Percentiles rank a stretch among this genome's conserved stretches.
Evolutionary conservation across 2,113 vertebrate species (phyloP).

Genomic region (Macrotus californicus): DNA sequence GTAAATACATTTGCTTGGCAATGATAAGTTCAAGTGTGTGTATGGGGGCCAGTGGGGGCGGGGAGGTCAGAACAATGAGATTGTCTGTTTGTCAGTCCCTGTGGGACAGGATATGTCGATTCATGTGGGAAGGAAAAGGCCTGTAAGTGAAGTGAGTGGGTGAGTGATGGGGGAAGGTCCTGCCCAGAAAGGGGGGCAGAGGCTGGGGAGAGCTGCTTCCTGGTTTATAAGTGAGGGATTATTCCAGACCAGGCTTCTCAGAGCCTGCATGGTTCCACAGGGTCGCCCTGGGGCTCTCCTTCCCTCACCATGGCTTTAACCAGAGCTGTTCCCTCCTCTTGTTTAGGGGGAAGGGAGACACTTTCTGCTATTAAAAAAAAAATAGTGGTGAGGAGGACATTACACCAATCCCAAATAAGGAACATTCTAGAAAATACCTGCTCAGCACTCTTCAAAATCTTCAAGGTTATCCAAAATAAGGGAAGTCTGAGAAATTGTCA

Average conservation of each 20-base stretch:
- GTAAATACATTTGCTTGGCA: not conserved
- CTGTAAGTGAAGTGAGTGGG: not conserved
- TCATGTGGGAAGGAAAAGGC: not conserved
- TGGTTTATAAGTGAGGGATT: not conserved
- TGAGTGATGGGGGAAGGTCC: not conserved
- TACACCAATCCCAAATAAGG: not conserved
- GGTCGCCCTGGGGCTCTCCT: not conserved
- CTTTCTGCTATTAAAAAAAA: not conserved
- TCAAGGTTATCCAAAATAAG: too few species aligned
- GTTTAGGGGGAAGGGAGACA: not conserved
- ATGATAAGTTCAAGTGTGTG: not conserved
- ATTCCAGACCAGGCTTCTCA: not conserved
- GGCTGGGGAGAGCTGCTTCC: not conserved
- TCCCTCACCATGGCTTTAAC: not conserved
- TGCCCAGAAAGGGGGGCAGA: not conserved
- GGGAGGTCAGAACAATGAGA: not conserved
- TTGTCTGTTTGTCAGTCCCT: not conserved
- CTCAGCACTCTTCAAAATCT: too few species aligned
- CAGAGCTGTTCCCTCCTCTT: not conserved
- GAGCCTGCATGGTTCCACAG: not conserved
- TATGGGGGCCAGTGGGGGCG: rapidly evolving
- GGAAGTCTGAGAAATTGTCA: not conserved
- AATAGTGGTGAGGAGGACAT: too few species aligned
- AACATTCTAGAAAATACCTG: not conserved
- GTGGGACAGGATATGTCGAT: not conserved